Evolutionary conservation across 2,797 vertebrate species (phyloP).

Genomic region (Macropus fuliginosus): DNA sequence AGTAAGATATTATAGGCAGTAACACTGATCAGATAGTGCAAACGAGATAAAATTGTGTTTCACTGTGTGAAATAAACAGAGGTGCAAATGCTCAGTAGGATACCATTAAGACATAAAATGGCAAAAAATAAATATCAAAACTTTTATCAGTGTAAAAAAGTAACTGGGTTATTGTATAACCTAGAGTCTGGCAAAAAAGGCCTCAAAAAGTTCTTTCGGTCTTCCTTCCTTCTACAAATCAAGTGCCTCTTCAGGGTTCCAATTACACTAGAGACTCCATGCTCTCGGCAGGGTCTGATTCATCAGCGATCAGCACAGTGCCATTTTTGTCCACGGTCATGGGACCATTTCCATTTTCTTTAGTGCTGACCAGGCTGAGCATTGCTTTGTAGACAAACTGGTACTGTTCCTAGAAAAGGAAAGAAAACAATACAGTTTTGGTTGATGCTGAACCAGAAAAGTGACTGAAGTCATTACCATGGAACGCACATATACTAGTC

Average conservation of each 20-base stretch:
- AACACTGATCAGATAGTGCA: constrained; percentile 99
- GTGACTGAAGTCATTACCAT: neutral
- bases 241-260: constrained; percentile 87
- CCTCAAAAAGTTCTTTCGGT: constrained; percentile 97
- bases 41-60: constrained; percentile 95
- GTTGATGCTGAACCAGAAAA: constrained; percentile 12
- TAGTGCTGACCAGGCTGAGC: constrained; percentile 94
- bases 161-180: constrained; percentile 98
- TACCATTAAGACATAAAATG: constrained; percentile 99
- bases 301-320: constrained; percentile 90
- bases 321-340: constrained; percentile 92
- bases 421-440: constrained; percentile 29
- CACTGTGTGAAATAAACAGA: constrained; percentile 92
- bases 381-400: constrained; percentile 96
- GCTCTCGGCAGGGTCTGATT: constrained; percentile 95
- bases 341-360: constrained; percentile 89
- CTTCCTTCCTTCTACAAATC: constrained; percentile 94
- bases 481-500: neutral
- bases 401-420: constrained; percentile 92
- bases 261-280: constrained; percentile 95
- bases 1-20: constrained; percentile 94
- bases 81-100: constrained; percentile 98
- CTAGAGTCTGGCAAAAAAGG: constrained; percentile 99
- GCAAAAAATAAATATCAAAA: constrained; percentile 99
- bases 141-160: constrained; percentile 99